Evolutionary conservation across 2,113 vertebrate species (phyloP), one percentile per base, ranked within the genome.

Genomic region (Cyprinodon brontotheroides): DNA sequence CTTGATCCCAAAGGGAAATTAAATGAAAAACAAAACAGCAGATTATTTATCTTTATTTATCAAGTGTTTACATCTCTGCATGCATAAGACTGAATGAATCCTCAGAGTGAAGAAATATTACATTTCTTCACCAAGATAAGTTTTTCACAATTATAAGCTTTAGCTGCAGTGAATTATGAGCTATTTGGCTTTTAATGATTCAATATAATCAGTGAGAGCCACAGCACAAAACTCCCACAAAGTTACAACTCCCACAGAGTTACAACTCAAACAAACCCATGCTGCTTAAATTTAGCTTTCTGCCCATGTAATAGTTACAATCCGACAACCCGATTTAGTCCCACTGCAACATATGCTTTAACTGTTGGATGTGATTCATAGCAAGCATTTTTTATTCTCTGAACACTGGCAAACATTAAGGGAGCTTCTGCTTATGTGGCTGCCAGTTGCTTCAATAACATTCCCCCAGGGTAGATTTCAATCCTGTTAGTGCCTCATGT

Each of bases 371-470:
- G 45, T 65, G 41, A 68, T 38, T 79, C 37, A 70, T 67, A 71
- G 41, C 29, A 37, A 75, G 45, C 17, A 39, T 63, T 63, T 61
- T 61, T 70, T 29, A 62, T 47, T 48, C 38, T 72, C 65, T 65
- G n/a, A 82, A 65, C 47, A 45, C 65, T 59, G 57, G n/a, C 47
- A 75, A 68, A 74, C 65, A 84, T 75, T 43, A 60, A 41, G 43
- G 37, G 3, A 78, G 65, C 1, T 39, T 61, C 50, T 68, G 70
- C 47, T 65, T n/a, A 45, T 48, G 60, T 70, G 38, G 60, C 48
- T 60, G 67, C 83, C 72, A 53, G 76, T 66, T 72, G 80, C 78
- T 72, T 74, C 77, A 94, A 93, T 93, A 88, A 95, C 93, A 13
- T 92, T 70, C 65, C 39, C 59, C 36, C 40, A 57, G 20, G 62